phyloP scores from a whole-genome alignment of 2,113 vertebrate species.

The Hydrochoerus hydrochaeris region DNA sequence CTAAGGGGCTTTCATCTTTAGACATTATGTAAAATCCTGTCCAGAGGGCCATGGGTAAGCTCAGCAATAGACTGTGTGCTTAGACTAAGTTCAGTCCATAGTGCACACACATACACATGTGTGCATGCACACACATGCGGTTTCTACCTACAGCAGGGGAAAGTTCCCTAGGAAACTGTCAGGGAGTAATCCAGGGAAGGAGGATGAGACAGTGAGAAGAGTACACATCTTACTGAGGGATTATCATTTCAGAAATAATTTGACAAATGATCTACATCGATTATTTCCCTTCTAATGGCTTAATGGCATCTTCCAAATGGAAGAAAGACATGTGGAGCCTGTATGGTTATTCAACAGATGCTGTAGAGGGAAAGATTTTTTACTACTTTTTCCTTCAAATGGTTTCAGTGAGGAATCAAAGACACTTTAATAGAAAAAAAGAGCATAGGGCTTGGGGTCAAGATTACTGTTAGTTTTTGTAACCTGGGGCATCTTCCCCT shows the following conservation, averaged over 20 bases:
- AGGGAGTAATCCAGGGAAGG: neutral
- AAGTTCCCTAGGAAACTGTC: neutral
- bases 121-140: neutral
- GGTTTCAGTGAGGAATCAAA: neutral
- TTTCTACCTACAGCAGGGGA: neutral
- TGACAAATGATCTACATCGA: neutral
- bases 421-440: neutral
- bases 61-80: neutral
- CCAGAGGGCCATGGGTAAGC: neutral
- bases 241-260: neutral
- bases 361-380: neutral
- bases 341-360: neutral
- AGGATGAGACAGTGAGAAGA: neutral
- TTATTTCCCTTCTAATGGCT: neutral
- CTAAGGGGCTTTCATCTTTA: neutral
- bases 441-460: neutral
- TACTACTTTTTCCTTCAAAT: neutral
- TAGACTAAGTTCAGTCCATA: neutral
- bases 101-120: no score
- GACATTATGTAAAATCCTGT: neutral
- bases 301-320: neutral
- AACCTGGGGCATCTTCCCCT: neutral
- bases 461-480: neutral
- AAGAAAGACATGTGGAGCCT: neutral
- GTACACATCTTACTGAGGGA: accelerated